Evolutionary conservation across 2,797 vertebrate genomes (phyloP).

Genomic region (Helostoma temminkii): DNA sequence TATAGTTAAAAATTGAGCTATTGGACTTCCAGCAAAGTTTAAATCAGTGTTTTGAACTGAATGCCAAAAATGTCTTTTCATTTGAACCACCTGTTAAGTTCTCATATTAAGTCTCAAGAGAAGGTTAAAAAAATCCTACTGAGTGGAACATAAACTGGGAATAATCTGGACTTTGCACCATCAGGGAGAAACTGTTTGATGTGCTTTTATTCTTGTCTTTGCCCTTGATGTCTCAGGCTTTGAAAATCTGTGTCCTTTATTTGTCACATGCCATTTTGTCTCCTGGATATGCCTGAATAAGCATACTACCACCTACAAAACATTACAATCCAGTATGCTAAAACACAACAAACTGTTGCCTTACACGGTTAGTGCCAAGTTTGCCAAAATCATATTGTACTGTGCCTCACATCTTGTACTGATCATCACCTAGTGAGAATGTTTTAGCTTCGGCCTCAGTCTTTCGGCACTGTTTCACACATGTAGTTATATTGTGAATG

Average conservation of each 20-base stretch:
- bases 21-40: slow-evolving; percentile 16
- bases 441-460: no score
- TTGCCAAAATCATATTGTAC: background rate
- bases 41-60: slow-evolving; percentile 16
- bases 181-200: background rate
- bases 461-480: no score
- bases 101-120: background rate
- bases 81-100: background rate
- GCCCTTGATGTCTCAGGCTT: no score
- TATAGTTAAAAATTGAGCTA: slow-evolving; percentile 10
- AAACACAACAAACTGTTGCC: background rate
- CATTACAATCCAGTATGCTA: background rate
- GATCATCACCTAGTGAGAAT: no score
- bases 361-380: background rate
- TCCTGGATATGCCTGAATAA: background rate
- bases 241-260: slow-evolving; percentile 26
- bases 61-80: slow-evolving; percentile 1
- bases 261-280: slow-evolving; percentile 4
- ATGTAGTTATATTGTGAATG: no score
- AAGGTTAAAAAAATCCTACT: background rate
- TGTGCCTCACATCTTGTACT: background rate
- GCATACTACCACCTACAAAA: background rate
- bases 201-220: no score
- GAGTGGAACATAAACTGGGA: background rate
- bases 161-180: background rate